Evolutionary conservation across 1,140 invertebrate genomes (phyloP), one percentile per base, ranked within the genome.

Genomic region (Megalopta genalis): DNA sequence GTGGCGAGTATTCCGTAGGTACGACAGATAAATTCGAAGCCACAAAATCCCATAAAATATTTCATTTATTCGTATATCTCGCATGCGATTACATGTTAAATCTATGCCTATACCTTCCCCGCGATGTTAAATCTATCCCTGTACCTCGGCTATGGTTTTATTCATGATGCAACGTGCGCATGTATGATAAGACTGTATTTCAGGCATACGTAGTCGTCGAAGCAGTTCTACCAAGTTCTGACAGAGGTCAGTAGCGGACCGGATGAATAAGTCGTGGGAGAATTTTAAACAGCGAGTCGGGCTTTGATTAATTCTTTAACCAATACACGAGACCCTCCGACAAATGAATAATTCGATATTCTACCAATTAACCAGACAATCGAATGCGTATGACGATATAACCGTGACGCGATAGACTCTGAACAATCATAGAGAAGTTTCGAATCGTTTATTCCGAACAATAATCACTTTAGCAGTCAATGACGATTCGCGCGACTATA

Each of bases 401-500:
- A 12, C 0, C 12, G 9, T 62, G 25, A 5, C 0, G 23, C 5
- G 1, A 4, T n/a, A 57, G 8, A 57, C 18, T n/a, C 54, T 1
- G 0, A n/a, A n/a, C 8, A 23, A n/a, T 57, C 6, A 57, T n/a
- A 57, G n/a, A 21, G n/a, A 18, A n/a, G n/a, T n/a, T 9, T n/a
- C 54, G n/a, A 57, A n/a, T 21, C 1, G n/a, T 54, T 39, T 39
- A 12, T 2, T n/a, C 32, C 25, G 62, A 64, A 54, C 5, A 12
- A 8, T 9, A 39, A 77, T 63, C 23, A 7, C 49, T 62, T 60
- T 77, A 25, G 23, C 23, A 49, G 4, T 23, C 16, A 49, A 23
- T 69, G 65, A 77, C 66, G 21, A 77, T 37, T 70, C 52, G 54
- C 8, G 10, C 21, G 25, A 37, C 4, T 59, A n/a, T 14, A 60